phyloP scores from a whole-genome alignment of 2,113 vertebrate genomes.

The Anhinga anhinga region DNA sequence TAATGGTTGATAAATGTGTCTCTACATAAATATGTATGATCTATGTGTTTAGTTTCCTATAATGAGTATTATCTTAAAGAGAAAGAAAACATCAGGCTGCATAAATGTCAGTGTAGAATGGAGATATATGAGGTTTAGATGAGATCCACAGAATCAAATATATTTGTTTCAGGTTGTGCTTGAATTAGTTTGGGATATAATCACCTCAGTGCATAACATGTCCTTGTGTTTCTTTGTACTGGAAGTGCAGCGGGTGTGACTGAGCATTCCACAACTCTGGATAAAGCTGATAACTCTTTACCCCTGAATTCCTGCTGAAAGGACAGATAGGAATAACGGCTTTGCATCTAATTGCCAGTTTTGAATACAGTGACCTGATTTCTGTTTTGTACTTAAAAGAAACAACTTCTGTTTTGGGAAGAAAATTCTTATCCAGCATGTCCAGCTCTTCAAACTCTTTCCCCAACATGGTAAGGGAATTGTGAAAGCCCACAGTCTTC shows the following conservation, averaged over 20 bases:
- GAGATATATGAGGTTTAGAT: not conserved
- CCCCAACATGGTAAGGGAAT: not conserved
- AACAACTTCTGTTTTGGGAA: not conserved
- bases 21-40: not conserved
- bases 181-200: not conserved
- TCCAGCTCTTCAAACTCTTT: not conserved
- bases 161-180: not conserved
- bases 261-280: not conserved
- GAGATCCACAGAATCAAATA: not conserved
- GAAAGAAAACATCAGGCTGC: not conserved
- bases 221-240: not conserved
- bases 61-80: constrained; percentile 7
- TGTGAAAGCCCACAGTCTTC: not conserved
- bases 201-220: not conserved
- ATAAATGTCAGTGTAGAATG: not conserved
- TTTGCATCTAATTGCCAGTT: not conserved
- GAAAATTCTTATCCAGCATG: not conserved
- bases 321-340: not conserved
- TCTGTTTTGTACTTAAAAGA: not conserved
- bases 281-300: not conserved
- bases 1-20: not conserved
- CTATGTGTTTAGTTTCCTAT: not conserved
- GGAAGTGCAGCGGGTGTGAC: not conserved
- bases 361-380: not conserved
- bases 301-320: not conserved